Conservation (phyloP, 2,113 vertebrate genomes). For the Xiphorhynchus elegans region DNA sequence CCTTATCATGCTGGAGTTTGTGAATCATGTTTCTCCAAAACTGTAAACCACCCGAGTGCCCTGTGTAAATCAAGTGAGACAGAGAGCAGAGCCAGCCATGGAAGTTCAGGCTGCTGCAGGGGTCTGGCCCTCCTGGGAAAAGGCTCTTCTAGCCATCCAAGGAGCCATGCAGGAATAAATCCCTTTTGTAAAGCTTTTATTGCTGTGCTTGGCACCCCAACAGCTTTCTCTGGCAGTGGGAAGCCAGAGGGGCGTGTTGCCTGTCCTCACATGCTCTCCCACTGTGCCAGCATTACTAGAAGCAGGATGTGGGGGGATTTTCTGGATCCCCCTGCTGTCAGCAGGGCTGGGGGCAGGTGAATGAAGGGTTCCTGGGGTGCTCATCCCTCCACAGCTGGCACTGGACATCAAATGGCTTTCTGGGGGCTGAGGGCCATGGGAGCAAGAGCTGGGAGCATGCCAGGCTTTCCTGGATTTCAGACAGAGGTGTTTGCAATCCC, state of each 20-base stretch:
- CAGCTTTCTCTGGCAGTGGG: not conserved
- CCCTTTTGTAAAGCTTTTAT: not conserved
- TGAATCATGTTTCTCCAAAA: not conserved
- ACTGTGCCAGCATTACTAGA: fast-evolving
- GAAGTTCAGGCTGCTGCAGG: fast-evolving
- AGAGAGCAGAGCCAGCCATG: not conserved
- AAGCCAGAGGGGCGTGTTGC: not conserved
- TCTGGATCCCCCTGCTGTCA: not conserved
- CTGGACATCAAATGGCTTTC: fast-evolving
- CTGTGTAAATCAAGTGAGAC: fast-evolving
- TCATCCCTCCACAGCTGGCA: not conserved
- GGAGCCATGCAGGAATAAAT: not conserved
- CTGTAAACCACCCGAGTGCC: not conserved
- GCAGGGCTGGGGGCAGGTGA: not conserved
- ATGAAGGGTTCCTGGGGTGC: not conserved
- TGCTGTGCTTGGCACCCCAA: fast-evolving
- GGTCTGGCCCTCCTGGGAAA: not conserved
- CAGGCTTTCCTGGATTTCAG: fast-evolving
- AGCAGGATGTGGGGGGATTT: not conserved
- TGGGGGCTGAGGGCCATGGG: not conserved
- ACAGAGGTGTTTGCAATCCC: not conserved
- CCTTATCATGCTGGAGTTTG: not conserved
- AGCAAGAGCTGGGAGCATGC: fast-evolving
- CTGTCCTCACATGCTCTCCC: fast-evolving
- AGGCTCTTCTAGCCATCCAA: not conserved